Conservation (phyloP, 2,797 vertebrate species). For the Lycodopsis pacificus region DNA sequence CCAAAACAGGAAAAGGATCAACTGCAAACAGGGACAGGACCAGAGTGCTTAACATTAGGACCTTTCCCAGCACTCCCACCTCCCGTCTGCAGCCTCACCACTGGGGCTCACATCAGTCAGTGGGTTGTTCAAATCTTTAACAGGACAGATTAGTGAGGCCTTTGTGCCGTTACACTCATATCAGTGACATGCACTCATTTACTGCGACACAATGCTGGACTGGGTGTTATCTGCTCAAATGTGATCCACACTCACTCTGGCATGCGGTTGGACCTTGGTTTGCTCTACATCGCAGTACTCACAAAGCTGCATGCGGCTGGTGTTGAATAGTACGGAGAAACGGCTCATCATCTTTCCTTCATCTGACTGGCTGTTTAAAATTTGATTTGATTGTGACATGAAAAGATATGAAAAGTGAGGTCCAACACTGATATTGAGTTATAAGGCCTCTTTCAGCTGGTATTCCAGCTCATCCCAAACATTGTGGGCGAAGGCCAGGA, state of each 20-base stretch:
- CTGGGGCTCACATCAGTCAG: slow-evolving; percentile 31
- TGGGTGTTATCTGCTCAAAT: slow-evolving; percentile 43
- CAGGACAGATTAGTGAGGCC: slow-evolving; percentile 10
- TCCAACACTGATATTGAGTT: neutral
- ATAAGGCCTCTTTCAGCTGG: neutral
- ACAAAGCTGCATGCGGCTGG: neutral
- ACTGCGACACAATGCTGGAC: neutral
- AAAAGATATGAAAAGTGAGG: neutral
- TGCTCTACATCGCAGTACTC: neutral
- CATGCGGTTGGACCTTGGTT: slow-evolving; percentile 28
- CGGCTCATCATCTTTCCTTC: neutral
- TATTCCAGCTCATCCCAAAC: neutral
- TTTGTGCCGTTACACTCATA: slow-evolving; percentile 16
- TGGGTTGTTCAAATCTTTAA: neutral
- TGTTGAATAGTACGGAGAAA: neutral
- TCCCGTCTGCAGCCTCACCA: slow-evolving; percentile 30
- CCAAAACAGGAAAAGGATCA: slow-evolving; percentile 66
- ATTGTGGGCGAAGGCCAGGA: neutral
- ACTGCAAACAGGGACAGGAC: slow-evolving; percentile 36
- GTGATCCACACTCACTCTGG: slow-evolving; percentile 39
- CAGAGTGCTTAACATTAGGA: slow-evolving; percentile 49
- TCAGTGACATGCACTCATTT: neutral
- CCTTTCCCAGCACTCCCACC: slow-evolving; percentile 60
- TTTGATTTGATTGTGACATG: neutral
- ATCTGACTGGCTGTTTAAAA: neutral